These are phyloP conservation scores for Eilema sororculum DNA, from an alignment of 2,888 invertebrate genomes.

Conservation along the genomic window DNA sequence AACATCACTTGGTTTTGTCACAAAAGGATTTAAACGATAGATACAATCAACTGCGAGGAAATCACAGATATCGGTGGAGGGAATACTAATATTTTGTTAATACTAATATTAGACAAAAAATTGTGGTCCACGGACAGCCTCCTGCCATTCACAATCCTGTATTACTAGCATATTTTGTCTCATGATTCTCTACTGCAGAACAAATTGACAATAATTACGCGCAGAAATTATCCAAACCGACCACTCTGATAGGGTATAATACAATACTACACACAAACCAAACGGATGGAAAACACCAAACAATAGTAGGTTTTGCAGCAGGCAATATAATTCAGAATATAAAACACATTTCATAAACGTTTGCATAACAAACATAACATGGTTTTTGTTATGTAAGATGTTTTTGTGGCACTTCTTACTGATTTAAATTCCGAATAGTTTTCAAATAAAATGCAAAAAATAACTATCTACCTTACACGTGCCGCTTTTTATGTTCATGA, in stretches of 20 bases:
- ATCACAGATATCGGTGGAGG: no score
- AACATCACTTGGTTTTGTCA: no score
- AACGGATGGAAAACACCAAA: background rate
- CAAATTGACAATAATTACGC: no score
- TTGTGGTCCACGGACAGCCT: no score
- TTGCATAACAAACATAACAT: background rate
- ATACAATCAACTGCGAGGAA: no score
- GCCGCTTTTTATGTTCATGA: conserved; percentile 38
- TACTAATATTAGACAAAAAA: no score
- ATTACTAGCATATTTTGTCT: no score
- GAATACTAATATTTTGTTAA: no score
- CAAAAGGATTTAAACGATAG: no score
- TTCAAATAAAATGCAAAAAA: conserved; percentile 34
- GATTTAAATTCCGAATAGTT: conserved; percentile 13
- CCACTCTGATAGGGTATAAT: background rate
- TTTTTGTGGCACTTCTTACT: background rate
- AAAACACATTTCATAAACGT: background rate
- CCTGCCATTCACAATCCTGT: no score
- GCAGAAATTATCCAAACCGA: no score
- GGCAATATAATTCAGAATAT: background rate
- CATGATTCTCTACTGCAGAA: background rate
- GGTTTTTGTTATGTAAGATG: background rate
- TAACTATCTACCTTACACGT: conserved; percentile 38
- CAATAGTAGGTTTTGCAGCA: background rate
- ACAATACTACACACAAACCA: background rate